phyloP scores from a whole-genome alignment of 2,113 vertebrate genomes.

The Salvelinus sp. region DNA sequence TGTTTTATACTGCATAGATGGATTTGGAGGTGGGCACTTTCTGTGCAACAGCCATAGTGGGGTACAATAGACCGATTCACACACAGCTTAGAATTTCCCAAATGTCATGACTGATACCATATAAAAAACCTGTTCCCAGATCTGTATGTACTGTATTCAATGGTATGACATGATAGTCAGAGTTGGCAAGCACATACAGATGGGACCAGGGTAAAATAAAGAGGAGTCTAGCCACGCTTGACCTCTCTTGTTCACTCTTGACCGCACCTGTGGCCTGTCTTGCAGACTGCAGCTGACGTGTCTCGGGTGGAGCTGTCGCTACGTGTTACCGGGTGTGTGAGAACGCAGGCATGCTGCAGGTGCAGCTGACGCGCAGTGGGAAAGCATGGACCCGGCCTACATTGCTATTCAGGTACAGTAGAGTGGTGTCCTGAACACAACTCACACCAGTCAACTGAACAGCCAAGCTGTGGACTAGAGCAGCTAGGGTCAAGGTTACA shows the following conservation, averaged over 20 bases:
- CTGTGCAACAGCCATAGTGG: no score
- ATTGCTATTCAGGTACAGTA: conserved; percentile 34
- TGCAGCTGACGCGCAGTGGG: conserved; percentile 70
- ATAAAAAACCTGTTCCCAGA: no score
- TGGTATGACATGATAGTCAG: no score
- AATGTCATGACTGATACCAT: no score
- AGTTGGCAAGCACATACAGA: no score
- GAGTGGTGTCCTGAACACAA: neutral
- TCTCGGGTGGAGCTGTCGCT: conserved; percentile 69
- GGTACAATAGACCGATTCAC: no score
- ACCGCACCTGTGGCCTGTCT: conserved; percentile 16
- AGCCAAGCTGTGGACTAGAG: neutral
- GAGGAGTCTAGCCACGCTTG: no score
- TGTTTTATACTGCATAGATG: no score
- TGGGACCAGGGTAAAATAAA: no score
- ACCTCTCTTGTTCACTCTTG: neutral
- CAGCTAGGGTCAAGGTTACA: neutral
- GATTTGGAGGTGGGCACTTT: no score
- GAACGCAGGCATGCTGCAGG: conserved; percentile 66
- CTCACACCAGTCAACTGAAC: neutral
- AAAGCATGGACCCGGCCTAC: conserved; percentile 71
- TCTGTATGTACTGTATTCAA: no score
- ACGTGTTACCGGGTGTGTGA: conserved; percentile 70
- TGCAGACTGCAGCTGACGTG: conserved; percentile 70
- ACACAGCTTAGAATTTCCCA: no score